Base-by-base conservation (phyloP, 1,140 invertebrate genomes). In the Drosophila tani region DNA sequence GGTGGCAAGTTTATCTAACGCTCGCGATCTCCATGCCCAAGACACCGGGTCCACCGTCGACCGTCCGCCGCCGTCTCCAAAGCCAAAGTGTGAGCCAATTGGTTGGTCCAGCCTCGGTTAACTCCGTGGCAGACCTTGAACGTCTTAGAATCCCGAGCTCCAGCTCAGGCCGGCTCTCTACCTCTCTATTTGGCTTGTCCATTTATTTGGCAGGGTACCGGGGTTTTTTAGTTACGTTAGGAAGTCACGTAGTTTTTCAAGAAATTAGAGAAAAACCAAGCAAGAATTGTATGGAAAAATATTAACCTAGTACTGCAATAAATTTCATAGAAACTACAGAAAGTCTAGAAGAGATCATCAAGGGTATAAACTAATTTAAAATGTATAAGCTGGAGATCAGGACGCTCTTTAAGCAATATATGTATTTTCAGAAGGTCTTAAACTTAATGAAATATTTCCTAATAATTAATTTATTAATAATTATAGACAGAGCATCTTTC, bases 1-100 rank as follows among this genome's bases (percentile, higher is more conserved):
- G 84, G 84, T 87, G 84, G 84, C 84, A 83, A 81, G 73, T 84
- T 87, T 88, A 87, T 87, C 84, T 87, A 87, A 87, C 75, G 84
- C 77, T 74, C 21, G 77, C 84, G 63, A 87, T 87, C 84, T 88
- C 74, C 77, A 82, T 45, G 67, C 69, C 47, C 68, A 29, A 41
- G 43, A 35, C 41, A 43, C 19, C 19, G 47, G 50, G 50, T 40
- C 24, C 50, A 19, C 53, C 29, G 32, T 19, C 14, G 17, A n/a
- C 56, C n/a, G 21, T n/a, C 29, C 58, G 29, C 29, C 58, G 29
- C 46, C 32, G 46, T 51, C 27, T 46, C 19, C 17, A 40, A 66
- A 63, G 83, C 58, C 75, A 73, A 88, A 88, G 84, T 87, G 84
- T 87, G 84, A 87, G 84, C 78, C 84, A 87, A 87, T 88, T 87